Base-by-base conservation (phyloP, 2,113 vertebrate species). In the Poeciliopsis retropinna region DNA sequence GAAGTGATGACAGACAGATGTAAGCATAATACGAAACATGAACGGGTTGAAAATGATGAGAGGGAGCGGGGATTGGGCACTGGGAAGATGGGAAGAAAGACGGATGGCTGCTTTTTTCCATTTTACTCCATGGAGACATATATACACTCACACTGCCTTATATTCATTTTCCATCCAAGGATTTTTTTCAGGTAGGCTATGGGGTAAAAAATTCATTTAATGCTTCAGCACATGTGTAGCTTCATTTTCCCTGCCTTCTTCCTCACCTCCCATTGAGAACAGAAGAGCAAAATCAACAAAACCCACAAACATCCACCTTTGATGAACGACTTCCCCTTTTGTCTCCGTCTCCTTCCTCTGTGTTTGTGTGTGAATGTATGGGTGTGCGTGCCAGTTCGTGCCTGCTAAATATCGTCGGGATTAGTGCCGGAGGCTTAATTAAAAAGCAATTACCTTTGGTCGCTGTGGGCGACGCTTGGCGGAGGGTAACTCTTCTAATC, bases 371-470 rank as follows among this genome's bases (percentile, higher is more conserved):
- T 44, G 66, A 13, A 30, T 28, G 13, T 64, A 57, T 73, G 51
- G 51, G 54, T 78, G 65, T 68, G 65, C 12, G 69, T 3, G 73
- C 47, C 72, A 60, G 37, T 82, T 66, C 28, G 72, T 76, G 85
- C 64, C 68, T 85, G 82, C 88, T 92, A 92, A 93, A 93, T 92
- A 93, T 92, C 91, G 88, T 75, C 79, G 84, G 92, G 92, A 93
- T 94, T 93, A 93, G 89, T 74, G 75, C 86, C 44, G 72, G 84
- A 78, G 89, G 87, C 89, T 91, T 94, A 94, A 93, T 94, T 93
- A 92, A 94, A 94, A 94, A 93, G 90, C 89, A 94, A 93, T 94
- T 92, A 92, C 90, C 90, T 92, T 86, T 85, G 82, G 91, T 87
- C 83, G 78, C 86, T 74, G 86, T 78, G 79, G 91, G 85, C 34